A percentile compares a stretch with the other conserved stretches of the same genome.
phyloP scores from a whole-genome alignment of 2,797 vertebrate species.

The Gobio occitaniae region DNA sequence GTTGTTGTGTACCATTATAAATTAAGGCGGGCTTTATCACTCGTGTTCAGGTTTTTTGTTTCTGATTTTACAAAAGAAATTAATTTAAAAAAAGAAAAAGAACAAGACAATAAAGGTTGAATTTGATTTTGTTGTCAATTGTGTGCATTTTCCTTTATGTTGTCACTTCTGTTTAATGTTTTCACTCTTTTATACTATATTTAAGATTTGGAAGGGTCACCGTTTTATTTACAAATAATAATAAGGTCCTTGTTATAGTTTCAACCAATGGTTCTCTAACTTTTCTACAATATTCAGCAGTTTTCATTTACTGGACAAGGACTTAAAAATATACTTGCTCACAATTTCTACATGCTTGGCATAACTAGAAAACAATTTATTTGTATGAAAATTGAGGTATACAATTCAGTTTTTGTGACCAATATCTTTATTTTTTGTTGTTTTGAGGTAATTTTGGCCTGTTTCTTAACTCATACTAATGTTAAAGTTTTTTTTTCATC shows the following conservation, averaged over 20 bases:
- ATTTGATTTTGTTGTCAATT: conserved; percentile 68
- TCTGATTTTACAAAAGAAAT: conserved; percentile 82
- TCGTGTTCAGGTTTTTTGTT: conserved; percentile 84
- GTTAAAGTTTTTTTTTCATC: neutral
- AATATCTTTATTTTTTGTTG: neutral
- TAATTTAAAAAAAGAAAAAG: conserved; percentile 82
- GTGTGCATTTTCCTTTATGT: conserved; percentile 1
- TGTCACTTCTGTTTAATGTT: neutral
- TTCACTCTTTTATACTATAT: neutral
- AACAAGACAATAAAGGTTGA: conserved; percentile 87
- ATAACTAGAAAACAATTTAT: neutral
- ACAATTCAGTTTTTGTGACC: no score
- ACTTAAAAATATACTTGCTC: no score
- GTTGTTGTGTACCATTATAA: conserved; percentile 81
- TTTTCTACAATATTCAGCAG: neutral
- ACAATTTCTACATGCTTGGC: neutral
- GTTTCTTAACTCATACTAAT: neutral
- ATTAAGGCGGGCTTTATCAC: conserved; percentile 86
- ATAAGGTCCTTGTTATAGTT: neutral
- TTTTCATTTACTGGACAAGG: no score
- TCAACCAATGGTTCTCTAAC: neutral
- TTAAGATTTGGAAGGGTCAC: neutral
- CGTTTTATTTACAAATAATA: neutral
- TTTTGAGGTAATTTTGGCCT: neutral
- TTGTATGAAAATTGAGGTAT: neutral